These are phyloP conservation scores for Stenchaetothrips biformis DNA, from an alignment of 2,888 invertebrate genomes.

Conservation along the genomic window DNA sequence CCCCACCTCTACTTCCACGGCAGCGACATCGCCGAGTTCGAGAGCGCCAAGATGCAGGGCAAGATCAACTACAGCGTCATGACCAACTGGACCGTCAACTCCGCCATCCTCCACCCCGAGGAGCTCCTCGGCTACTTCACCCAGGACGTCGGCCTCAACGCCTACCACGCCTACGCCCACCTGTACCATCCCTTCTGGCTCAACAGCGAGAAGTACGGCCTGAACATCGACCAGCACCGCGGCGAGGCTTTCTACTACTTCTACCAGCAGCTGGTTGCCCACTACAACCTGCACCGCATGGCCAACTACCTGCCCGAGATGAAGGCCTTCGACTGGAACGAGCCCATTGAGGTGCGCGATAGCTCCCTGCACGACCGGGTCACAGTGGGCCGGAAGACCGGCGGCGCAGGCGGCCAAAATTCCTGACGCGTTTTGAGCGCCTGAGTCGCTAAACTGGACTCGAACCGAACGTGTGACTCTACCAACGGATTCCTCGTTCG, in stretches of 20 bases:
- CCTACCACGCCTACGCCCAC: constrained; percentile 56
- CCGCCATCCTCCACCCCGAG: constrained; percentile 46
- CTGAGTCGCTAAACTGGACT: too few species aligned
- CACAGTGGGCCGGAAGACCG: too few species aligned
- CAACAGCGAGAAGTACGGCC: constrained; percentile 51
- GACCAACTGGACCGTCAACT: constrained; percentile 4
- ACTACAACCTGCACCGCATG: constrained; percentile 52
- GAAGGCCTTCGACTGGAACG: constrained; percentile 49
- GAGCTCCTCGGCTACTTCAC: constrained; percentile 62
- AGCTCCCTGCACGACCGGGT: background rate
- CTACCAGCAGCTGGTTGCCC: constrained; percentile 62
- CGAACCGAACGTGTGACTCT: too few species aligned
- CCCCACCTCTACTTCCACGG: constrained; percentile 44
- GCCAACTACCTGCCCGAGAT: constrained; percentile 51
- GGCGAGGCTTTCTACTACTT: constrained; percentile 49
- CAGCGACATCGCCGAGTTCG: constrained; percentile 33
- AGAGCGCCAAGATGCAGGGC: constrained; percentile 33
- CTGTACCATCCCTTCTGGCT: constrained; percentile 62
- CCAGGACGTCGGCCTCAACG: constrained; percentile 64
- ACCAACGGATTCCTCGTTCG: too few species aligned
- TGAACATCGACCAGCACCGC: constrained; percentile 41
- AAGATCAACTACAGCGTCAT: constrained; percentile 1
- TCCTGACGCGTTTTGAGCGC: too few species aligned
- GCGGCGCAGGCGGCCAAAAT: too few species aligned
- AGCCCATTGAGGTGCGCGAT: constrained; percentile 38